Evolutionary conservation across 2,113 vertebrate genomes (phyloP).

Genomic region (Catharus fuscescens): DNA sequence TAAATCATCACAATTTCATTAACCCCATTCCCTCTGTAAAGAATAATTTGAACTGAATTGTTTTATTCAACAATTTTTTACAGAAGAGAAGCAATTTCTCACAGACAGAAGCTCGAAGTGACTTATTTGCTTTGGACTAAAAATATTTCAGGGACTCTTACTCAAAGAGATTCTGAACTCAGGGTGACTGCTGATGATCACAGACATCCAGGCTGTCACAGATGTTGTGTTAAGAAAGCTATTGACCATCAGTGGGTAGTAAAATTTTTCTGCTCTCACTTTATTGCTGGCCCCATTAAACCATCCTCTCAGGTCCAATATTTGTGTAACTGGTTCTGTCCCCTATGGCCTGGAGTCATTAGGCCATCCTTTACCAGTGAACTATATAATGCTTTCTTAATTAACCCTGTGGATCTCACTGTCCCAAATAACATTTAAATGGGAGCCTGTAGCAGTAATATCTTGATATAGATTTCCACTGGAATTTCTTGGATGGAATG

Average conservation of each 20-base stretch:
- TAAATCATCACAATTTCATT: background rate
- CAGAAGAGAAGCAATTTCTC: background rate
- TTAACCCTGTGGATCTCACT: slow-evolving; percentile 61
- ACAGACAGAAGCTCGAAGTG: background rate
- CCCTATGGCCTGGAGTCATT: slow-evolving; percentile 1
- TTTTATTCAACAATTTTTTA: background rate
- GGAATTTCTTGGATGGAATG: slow-evolving; percentile 12
- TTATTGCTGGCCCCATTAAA: slow-evolving; percentile 68
- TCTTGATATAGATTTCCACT: slow-evolving; percentile 24
- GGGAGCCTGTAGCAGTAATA: slow-evolving; percentile 20
- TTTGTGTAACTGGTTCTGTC: slow-evolving; percentile 54
- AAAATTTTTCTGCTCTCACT: slow-evolving; percentile 55
- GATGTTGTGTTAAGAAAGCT: slow-evolving; percentile 60
- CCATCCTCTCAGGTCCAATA: slow-evolving; percentile 59
- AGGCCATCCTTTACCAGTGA: background rate
- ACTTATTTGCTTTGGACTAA: background rate
- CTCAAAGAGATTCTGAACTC: background rate
- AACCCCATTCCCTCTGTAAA: background rate
- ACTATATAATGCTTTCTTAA: slow-evolving; percentile 52
- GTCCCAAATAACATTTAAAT: slow-evolving; percentile 58
- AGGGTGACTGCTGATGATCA: background rate
- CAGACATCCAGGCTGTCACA: slow-evolving; percentile 27
- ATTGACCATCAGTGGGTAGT: slow-evolving; percentile 58
- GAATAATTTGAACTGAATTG: background rate
- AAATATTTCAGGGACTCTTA: background rate